Evolutionary conservation across 2,888 invertebrate species (phyloP).

Genomic region (Brenthis hecate): DNA sequence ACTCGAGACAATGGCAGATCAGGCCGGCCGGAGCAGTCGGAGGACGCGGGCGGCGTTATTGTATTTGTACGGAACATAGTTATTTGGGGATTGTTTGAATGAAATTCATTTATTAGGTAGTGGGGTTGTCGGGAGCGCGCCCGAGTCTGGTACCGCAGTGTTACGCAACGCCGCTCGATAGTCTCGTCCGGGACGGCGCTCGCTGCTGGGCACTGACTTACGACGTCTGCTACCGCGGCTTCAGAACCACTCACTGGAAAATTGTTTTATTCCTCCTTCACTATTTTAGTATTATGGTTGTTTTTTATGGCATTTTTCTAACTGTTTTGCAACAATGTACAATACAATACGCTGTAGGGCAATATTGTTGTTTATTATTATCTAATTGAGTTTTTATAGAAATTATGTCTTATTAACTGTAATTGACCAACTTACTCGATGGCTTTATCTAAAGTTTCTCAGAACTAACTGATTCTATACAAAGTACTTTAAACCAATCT

Average conservation of each 20-base stretch:
- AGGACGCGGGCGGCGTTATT: too few relatives aligned
- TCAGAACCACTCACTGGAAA: conserved; percentile 50
- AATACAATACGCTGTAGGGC: too few relatives aligned
- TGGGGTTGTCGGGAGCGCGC: conserved; percentile 54
- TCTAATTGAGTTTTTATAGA: too few relatives aligned
- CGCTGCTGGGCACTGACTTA: conserved; percentile 50
- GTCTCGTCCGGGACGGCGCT: conserved; percentile 50
- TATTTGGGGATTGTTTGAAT: not conserved
- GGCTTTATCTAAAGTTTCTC: too few relatives aligned
- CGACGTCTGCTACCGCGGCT: conserved; percentile 49
- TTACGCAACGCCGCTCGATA: conserved; percentile 77
- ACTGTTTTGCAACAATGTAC: too few relatives aligned
- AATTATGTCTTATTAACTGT: too few relatives aligned
- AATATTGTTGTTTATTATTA: too few relatives aligned
- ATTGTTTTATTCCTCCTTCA: conserved; percentile 43
- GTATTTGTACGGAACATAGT: not conserved
- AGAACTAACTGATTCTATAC: too few relatives aligned
- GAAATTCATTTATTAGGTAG: conserved; percentile 46
- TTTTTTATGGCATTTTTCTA: too few relatives aligned
- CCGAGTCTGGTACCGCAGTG: conserved; percentile 70
- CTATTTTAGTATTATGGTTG: not conserved
- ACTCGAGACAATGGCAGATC: too few relatives aligned
- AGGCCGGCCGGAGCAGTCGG: too few relatives aligned
- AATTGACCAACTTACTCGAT: too few relatives aligned
- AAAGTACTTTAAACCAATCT: conserved; percentile 3